Evolutionary conservation across 2,113 vertebrate species (phyloP).

Genomic region (Cebidichthys violaceus): DNA sequence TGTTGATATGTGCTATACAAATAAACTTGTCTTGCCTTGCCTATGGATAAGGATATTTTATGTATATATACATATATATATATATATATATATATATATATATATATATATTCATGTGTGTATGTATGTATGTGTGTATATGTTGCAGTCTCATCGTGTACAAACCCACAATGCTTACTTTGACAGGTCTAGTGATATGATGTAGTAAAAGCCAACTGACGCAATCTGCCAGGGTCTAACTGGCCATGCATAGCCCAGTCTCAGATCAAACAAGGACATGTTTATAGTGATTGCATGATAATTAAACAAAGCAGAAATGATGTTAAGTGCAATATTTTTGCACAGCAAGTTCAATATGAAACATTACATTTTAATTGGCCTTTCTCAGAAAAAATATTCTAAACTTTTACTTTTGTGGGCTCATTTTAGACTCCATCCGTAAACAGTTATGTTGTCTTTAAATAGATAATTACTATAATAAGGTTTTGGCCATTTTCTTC

Average conservation of each 20-base stretch:
- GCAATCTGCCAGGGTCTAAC: neutral
- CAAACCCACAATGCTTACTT: neutral
- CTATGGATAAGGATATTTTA: neutral
- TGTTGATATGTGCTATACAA: too few species aligned
- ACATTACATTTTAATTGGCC: neutral
- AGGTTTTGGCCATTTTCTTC: neutral
- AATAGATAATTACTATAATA: neutral
- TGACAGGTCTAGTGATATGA: neutral
- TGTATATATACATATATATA: neutral
- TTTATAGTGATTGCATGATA: too few species aligned
- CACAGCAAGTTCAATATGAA: neutral
- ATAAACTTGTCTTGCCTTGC: too few species aligned
- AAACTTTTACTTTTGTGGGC: neutral
- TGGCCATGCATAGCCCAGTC: neutral
- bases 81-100: too few species aligned
- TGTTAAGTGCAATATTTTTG: neutral
- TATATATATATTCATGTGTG: too few species aligned
- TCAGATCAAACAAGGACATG: neutral
- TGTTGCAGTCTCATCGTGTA: too few species aligned
- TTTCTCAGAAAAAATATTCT: neutral
- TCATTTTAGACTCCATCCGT: neutral
- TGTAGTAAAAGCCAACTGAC: neutral
- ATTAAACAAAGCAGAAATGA: neutral
- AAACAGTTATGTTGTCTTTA: neutral
- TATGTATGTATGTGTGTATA: too few species aligned